phyloP scores from a whole-genome alignment of 2,888 invertebrate species.

The Chaitophorus viminalis region DNA sequence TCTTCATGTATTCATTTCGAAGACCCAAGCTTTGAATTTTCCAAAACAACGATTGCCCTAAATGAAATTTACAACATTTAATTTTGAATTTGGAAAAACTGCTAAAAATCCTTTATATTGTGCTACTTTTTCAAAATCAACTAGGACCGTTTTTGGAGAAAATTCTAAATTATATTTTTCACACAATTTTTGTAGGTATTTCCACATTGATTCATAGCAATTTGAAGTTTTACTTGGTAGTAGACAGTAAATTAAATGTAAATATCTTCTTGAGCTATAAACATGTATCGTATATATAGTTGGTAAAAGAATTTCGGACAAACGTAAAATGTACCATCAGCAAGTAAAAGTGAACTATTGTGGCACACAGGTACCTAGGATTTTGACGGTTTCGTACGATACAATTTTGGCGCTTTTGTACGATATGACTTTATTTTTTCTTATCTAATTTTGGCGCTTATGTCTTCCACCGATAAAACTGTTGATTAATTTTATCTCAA shows the following conservation, averaged over 20 bases:
- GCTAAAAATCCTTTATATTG: background rate
- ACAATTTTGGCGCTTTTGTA: too few species aligned
- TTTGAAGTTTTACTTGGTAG: background rate
- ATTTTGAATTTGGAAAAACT: too few species aligned
- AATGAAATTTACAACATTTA: slow-evolving; percentile 7
- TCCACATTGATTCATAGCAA: slow-evolving; percentile 3
- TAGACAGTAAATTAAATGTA: slow-evolving; percentile 3
- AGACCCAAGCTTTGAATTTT: slow-evolving; percentile 27
- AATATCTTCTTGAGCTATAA: slow-evolving; percentile 8
- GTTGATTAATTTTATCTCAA: too few species aligned
- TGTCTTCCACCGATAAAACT: too few species aligned
- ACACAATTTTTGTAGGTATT: background rate
- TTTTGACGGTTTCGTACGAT: too few species aligned
- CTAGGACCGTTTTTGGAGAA: background rate
- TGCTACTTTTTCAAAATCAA: slow-evolving; percentile 7
- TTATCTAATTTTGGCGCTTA: too few species aligned
- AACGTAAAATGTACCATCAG: too few species aligned
- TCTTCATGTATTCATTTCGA: slow-evolving; percentile 15
- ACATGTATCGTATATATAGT: background rate
- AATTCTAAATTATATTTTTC: background rate
- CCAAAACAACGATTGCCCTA: too few species aligned
- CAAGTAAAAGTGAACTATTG: too few species aligned
- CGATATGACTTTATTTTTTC: too few species aligned
- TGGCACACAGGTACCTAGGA: too few species aligned
- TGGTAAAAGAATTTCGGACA: slow-evolving; percentile 13